Conservation (phyloP, 2,888 invertebrate genomes). For the Miltochrista miniata region DNA sequence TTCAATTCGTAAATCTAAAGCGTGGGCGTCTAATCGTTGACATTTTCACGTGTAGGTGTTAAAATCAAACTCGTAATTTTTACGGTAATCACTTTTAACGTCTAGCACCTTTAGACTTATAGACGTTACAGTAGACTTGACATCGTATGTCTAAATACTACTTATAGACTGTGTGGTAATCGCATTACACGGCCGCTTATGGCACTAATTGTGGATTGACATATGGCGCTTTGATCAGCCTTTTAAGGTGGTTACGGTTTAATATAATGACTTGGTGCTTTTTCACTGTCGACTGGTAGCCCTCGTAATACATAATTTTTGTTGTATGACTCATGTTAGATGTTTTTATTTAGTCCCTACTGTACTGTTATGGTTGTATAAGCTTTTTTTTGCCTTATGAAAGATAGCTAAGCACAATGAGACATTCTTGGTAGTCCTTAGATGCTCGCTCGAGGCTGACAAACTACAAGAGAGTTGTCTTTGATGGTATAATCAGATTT, state of each 20-base stretch:
- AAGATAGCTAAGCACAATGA: no score
- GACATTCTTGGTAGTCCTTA: no score
- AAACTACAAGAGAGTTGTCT: no score
- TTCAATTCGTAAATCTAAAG: no score
- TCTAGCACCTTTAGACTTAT: conserved; percentile 22
- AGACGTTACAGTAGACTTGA: conserved; percentile 10
- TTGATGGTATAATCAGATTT: no score
- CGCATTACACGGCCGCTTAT: conserved; percentile 46
- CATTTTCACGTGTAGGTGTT: conserved; percentile 16
- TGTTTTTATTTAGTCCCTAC: background rate
- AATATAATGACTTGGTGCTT: conserved; percentile 32
- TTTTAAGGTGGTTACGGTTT: conserved; percentile 46
- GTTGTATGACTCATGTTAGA: conserved; percentile 9
- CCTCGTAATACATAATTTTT: conserved; percentile 12
- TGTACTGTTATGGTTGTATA: no score
- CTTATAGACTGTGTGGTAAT: conserved; percentile 28
- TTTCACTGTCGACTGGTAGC: conserved; percentile 22
- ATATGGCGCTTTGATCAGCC: conserved; percentile 51
- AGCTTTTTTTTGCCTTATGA: background rate
- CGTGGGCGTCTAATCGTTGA: conserved; percentile 3
- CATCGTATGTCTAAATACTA: conserved; percentile 42
- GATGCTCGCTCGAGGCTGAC: no score
- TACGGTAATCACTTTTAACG: conserved; percentile 29
- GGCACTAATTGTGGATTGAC: conserved; percentile 39
- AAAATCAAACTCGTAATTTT: conserved; percentile 10